phyloP scores from a whole-genome alignment of 2,797 vertebrate genomes.

The Siniperca scherzeri region DNA sequence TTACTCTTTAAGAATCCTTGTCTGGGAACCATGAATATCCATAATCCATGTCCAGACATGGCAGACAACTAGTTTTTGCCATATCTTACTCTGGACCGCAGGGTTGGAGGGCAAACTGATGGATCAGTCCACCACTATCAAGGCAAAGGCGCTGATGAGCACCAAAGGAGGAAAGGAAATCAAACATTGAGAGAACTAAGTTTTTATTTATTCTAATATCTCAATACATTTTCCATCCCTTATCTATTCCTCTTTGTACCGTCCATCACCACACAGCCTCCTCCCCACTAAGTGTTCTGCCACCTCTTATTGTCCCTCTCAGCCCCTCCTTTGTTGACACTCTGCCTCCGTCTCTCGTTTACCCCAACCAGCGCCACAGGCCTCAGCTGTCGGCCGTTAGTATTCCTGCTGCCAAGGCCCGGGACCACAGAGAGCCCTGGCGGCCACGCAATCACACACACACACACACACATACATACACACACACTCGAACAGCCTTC shows the following conservation, averaged over 20 bases:
- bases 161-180: not conserved
- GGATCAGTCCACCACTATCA: not conserved
- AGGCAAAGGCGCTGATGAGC: not conserved
- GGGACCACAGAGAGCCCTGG: constrained; percentile 58
- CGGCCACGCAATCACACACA: constrained; percentile 32
- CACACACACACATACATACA: constrained; percentile 14
- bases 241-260: constrained; percentile 3
- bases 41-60: not conserved
- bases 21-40: not conserved
- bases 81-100: not conserved
- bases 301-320: constrained; percentile 38
- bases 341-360: constrained; percentile 36
- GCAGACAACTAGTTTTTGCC: no score
- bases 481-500: constrained; percentile 36
- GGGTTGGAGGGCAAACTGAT: not conserved
- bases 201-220: not conserved
- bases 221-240: not conserved
- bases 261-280: constrained; percentile 8
- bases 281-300: constrained; percentile 22
- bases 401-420: constrained; percentile 67
- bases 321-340: constrained; percentile 56
- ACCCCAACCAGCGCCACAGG: constrained; percentile 49
- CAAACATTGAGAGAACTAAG: not conserved
- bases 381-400: constrained; percentile 75
- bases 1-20: not conserved